Conservation (phyloP, 2,888 invertebrate species). For the Bellardia bayeri region DNA sequence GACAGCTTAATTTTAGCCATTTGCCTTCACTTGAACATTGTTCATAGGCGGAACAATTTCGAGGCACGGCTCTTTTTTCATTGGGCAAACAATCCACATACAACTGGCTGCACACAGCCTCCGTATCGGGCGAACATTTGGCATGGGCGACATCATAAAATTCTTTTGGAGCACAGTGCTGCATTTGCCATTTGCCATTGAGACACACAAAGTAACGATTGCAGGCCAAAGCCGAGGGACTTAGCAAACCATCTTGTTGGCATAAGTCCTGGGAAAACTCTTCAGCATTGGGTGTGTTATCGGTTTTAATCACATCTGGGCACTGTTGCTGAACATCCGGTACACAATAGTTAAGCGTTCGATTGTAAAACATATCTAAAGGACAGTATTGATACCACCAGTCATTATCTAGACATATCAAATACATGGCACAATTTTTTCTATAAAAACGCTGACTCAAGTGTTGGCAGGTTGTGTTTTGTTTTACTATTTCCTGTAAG, state of each 20-base stretch:
- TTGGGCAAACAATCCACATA: slow-evolving; percentile 69
- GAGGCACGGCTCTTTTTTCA: slow-evolving; percentile 58
- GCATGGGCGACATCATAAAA: slow-evolving; percentile 73
- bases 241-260: slow-evolving; percentile 75
- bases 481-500: not conserved
- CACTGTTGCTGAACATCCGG: slow-evolving; percentile 77
- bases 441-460: slow-evolving; percentile 76
- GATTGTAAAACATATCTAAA: slow-evolving; percentile 80
- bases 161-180: slow-evolving; percentile 69
- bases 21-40: slow-evolving; percentile 69
- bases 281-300: not conserved
- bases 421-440: slow-evolving; percentile 77
- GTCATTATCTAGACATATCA: slow-evolving; percentile 79
- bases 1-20: slow-evolving; percentile 75
- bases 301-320: not conserved
- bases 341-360: slow-evolving; percentile 78
- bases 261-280: slow-evolving; percentile 73
- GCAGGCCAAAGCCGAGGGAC: slow-evolving; percentile 70
- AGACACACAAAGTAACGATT: slow-evolving; percentile 75
- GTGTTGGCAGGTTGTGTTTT: slow-evolving; percentile 64
- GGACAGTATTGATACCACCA: slow-evolving; percentile 82
- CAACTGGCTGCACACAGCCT: slow-evolving; percentile 37
- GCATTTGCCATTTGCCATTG: slow-evolving; percentile 68
- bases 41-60: slow-evolving; percentile 75
- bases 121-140: slow-evolving; percentile 71